phyloP scores from a whole-genome alignment of 2,888 invertebrate genomes.

The Mythimna pallens region DNA sequence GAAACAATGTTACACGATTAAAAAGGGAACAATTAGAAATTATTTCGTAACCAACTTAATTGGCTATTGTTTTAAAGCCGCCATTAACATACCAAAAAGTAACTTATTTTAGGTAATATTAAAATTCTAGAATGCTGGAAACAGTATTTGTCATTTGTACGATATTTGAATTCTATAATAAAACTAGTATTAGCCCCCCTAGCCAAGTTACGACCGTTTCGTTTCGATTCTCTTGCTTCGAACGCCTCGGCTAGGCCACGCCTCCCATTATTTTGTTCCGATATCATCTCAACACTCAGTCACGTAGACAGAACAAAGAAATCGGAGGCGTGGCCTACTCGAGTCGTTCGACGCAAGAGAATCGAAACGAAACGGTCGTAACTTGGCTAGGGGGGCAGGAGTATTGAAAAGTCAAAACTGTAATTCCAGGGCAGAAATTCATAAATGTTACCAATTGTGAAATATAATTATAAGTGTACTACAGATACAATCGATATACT shows the following conservation, averaged over 20 bases:
- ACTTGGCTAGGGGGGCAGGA: no score
- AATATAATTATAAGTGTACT: background rate
- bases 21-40: conserved; percentile 37
- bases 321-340: no score
- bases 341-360: no score
- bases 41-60: conserved; percentile 29
- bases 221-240: no score
- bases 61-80: conserved; percentile 42
- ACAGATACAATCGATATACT: background rate
- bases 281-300: no score
- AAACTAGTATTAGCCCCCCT: background rate
- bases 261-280: no score
- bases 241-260: no score
- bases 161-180: background rate
- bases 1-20: conserved; percentile 39
- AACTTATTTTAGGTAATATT: conserved; percentile 4
- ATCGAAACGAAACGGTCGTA: no score
- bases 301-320: no score
- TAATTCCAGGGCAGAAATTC: background rate
- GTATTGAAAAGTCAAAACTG: background rate
- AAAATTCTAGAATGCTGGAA: background rate
- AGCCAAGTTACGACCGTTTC: no score
- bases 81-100: conserved; percentile 40
- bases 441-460: no score
- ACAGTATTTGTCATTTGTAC: background rate